These are phyloP conservation scores for Dromiciops gliroides DNA, from an alignment of 2,113 vertebrate species.

Conservation along the genomic window DNA sequence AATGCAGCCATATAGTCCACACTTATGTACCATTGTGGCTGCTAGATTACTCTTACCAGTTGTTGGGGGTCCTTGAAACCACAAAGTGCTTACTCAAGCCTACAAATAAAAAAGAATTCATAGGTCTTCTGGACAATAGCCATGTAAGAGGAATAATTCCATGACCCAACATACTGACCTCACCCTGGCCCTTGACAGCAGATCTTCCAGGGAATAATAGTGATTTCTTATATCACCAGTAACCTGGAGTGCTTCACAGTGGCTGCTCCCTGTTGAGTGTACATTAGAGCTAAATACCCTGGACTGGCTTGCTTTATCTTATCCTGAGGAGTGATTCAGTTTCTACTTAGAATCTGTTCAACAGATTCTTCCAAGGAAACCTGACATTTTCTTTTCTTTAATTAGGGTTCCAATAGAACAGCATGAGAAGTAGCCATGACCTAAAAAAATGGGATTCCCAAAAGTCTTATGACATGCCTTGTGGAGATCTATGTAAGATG, in stretches of 20 bases:
- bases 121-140: not conserved
- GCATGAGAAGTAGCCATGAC: not conserved
- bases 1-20: not conserved
- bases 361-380: not conserved
- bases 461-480: not conserved
- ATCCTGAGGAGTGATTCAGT: not conserved
- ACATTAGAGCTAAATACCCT: not conserved
- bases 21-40: not conserved
- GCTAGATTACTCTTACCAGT: not conserved
- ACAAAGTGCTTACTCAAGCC: not conserved
- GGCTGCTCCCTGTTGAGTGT: not conserved
- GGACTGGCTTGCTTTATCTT: not conserved
- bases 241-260: not conserved
- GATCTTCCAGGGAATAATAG: not conserved
- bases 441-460: not conserved
- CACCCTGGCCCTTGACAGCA: not conserved
- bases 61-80: not conserved
- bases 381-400: not conserved
- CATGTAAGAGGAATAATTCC: not conserved
- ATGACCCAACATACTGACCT: not conserved
- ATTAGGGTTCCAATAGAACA: not conserved
- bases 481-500: not conserved
- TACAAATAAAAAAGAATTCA: not conserved
- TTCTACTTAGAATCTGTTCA: not conserved
- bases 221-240: not conserved